Conservation (phyloP, 1,140 invertebrate genomes). For the Drosophila albomicans region DNA sequence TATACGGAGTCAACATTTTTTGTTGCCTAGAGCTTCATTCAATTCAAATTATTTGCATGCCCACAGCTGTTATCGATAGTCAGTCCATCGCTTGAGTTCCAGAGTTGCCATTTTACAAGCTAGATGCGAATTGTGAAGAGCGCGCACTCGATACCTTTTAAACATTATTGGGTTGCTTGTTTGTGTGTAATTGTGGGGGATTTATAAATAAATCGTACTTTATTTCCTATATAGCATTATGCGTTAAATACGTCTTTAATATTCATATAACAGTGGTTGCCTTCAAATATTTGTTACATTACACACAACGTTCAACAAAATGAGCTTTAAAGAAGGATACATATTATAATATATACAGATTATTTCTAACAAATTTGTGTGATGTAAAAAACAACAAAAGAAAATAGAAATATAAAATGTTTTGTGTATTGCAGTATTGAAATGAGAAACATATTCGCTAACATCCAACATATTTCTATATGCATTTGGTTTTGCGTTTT, state of each 20-base stretch:
- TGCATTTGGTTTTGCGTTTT: slow-evolving; percentile 5
- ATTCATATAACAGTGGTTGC: slow-evolving; percentile 76
- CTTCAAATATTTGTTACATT: slow-evolving; percentile 46
- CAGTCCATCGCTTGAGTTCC: too few species aligned
- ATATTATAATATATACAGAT: slow-evolving; percentile 61
- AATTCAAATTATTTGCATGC: too few species aligned
- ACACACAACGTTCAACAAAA: slow-evolving; percentile 69
- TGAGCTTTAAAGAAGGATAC: slow-evolving; percentile 54
- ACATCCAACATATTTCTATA: slow-evolving; percentile 17
- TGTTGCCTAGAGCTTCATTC: too few species aligned
- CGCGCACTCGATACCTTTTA: slow-evolving; percentile 16
- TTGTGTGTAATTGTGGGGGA: slow-evolving; percentile 31
- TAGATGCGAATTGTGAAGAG: background rate
- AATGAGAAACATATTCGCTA: slow-evolving; percentile 34
- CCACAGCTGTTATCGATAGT: too few species aligned
- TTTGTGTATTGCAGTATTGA: slow-evolving; percentile 28
- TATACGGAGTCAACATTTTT: too few species aligned
- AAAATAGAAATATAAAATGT: slow-evolving; percentile 24
- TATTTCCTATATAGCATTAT: slow-evolving; percentile 73
- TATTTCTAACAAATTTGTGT: slow-evolving; percentile 44
- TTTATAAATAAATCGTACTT: slow-evolving; percentile 73
- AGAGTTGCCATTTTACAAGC: too few species aligned
- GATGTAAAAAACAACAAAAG: slow-evolving; percentile 33
- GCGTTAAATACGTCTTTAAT: slow-evolving; percentile 75
- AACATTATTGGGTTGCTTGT: background rate